Evolutionary conservation across 2,888 invertebrate genomes (phyloP), one percentile per base, ranked within the genome.

Genomic region (Deladenus siricidicola): DNA sequence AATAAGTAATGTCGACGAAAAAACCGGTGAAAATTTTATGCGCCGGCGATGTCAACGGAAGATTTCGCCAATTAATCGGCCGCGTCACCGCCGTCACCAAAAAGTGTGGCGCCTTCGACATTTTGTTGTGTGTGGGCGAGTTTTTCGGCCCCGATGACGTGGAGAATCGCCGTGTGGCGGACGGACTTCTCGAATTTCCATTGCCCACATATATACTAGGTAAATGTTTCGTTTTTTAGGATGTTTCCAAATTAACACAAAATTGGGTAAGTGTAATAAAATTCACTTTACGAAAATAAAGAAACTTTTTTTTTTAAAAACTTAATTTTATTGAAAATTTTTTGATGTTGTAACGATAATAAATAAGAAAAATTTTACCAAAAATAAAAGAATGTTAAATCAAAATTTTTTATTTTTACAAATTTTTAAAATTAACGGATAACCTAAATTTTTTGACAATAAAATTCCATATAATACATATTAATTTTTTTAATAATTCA

Each of bases 61-160:
- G 67, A 45, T 78, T 78, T 56, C 64, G 64, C 6, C 67, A 69
- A 48, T 68, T 78, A 3, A 59, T 71, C 48, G 73, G 70, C 49
- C 68, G 73, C 47, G 63, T 73, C n/a, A 53, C 58, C n/a, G 42
- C 67, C 3, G 63, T 76, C 45, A 68, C 70, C 53, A 59, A 66
- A 43, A 74, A 75, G 74, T 68, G 62, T 45, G 78, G 79, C 19
- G 75, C 75, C 1, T 78, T 78, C 60, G 79, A 79, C 51, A 62
- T 71, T 44, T 62, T 79, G 0, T 66, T 79, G 29, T 79, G 79
- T 57, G 74, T 78, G n/a, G 79, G 79, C 49, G 79, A 79, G 55
- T 79, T 79, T 60, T 79, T 79, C 62, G 78, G 78, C 0, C 70
- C 70, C 24, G 63, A 74, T 52, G 72, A 69, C 28, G 75, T 69